Percentiles rank a stretch among this genome's conserved stretches.
Conservation (phyloP, 2,888 invertebrate genomes). For the Hypena proboscidalis region DNA sequence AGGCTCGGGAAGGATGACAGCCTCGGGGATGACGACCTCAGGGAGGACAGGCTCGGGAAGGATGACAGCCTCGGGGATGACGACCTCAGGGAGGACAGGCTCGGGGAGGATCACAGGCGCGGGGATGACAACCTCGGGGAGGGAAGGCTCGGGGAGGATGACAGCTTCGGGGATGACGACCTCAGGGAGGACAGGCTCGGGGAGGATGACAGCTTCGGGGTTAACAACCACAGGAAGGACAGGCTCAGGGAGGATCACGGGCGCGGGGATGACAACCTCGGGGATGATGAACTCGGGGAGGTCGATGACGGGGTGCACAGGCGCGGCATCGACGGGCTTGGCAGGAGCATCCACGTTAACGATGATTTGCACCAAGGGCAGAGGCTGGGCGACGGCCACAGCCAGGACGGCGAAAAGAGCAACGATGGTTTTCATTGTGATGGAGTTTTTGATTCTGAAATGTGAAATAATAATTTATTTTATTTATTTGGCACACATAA, state of each 20-base stretch:
- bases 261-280: conserved; percentile 18
- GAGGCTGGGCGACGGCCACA: conserved; percentile 53
- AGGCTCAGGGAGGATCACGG: conserved; percentile 21
- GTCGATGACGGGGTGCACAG: conserved; percentile 20
- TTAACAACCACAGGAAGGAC: conserved; percentile 22
- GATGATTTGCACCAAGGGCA: conserved; percentile 60
- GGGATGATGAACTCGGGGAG: conserved; percentile 24
- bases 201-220: conserved; percentile 20
- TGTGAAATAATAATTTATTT: neutral
- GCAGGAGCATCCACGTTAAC: conserved; percentile 56
- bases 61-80: conserved; percentile 12
- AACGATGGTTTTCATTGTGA: conserved; percentile 57
- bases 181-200: conserved; percentile 26
- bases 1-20: conserved; percentile 18
- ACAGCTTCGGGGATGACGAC: conserved; percentile 22
- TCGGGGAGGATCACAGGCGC: conserved; percentile 23
- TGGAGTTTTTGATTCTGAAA: conserved; percentile 25
- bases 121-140: conserved; percentile 26
- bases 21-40: conserved; percentile 16
- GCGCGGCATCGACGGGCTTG: conserved; percentile 23
- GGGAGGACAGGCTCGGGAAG: conserved; percentile 19
- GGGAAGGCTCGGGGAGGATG: conserved; percentile 19
- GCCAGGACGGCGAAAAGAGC: conserved; percentile 57
- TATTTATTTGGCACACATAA: no score
- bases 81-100: conserved; percentile 19